Base-by-base conservation (phyloP, 2,797 vertebrate genomes). In the Cyclopterus lumpus region DNA sequence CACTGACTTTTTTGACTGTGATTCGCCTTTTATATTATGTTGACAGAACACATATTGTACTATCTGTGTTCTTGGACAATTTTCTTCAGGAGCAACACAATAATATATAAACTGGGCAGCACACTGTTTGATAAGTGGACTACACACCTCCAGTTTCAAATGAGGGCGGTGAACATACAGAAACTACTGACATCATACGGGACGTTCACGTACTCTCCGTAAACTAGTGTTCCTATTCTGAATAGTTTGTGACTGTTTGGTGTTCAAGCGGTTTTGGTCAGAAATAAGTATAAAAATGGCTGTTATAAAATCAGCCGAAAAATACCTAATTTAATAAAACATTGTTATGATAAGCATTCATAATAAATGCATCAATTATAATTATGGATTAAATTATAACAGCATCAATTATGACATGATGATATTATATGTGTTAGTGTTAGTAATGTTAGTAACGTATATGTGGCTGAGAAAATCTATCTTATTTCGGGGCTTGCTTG, bases 61-160 rank as follows among this genome's bases (percentile, higher is more conserved):
- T 55, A 71, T 26, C 1, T 8, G n/a, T 73, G 4, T 34, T 24
- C 5, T 0, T 22, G n/a, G 1, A 46, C 22, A 8, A 0, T 0
- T 0, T 8, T 34, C 20, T 54, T 8, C 30, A 28, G 49, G 20
- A 49, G 32, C 32, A 68, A 58, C 16, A 34, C 64, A 30, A 48
- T n/a, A 40, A 40, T 40, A 40, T 15, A 34, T 8, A 16, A 63
- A 73, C 1, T 36, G 15, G 0, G 28, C 15, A 46, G 6, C n/a
- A 62, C 59, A 48, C 3, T 49, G 64, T 76, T 60, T 57, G 4
- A 57, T 65, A 34, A 20, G 9, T 28, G 26, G 6, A 8, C 26
- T 15, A 11, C 84, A 88, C 69, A 79, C 87, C 84, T 85, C 72
- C 72, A 74, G 53, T 87, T 90, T 92, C 64, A 91, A 85, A 89